These are phyloP conservation scores for Andrena bucephala DNA, from an alignment of 2,888 invertebrate genomes.

Conservation along the genomic window DNA sequence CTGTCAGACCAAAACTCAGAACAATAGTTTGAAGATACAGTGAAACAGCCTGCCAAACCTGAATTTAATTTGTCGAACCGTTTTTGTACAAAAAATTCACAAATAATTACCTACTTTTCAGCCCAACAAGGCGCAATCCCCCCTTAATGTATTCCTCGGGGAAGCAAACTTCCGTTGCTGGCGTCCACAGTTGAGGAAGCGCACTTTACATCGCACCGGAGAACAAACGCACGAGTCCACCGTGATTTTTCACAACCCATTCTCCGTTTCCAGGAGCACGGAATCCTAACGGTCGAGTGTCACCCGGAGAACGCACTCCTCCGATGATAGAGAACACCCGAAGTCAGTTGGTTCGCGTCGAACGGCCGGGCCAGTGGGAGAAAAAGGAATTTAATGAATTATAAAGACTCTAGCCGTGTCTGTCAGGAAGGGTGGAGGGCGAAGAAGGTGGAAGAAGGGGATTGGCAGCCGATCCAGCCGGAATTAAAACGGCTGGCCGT, in stretches of 20 bases:
- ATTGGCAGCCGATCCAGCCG: constrained; percentile 69
- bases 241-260: not conserved
- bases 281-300: not conserved
- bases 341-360: constrained; percentile 13
- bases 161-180: not conserved
- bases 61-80: too few relatives aligned
- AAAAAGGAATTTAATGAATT: constrained; percentile 65
- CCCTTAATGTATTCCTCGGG: not conserved
- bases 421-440: not conserved
- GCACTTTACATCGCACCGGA: not conserved
- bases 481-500: constrained; percentile 72
- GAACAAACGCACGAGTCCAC: not conserved
- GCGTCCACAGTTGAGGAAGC: not conserved
- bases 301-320: not conserved
- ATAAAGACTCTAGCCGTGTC: constrained; percentile 41
- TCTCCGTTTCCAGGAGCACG: not conserved
- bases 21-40: too few relatives aligned
- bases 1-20: too few relatives aligned
- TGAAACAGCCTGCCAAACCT: too few relatives aligned
- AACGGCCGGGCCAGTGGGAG: constrained; percentile 27
- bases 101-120: too few relatives aligned
- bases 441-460: constrained; percentile 32
- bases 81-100: too few relatives aligned
- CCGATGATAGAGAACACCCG: not conserved
- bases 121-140: too few relatives aligned